A percentile compares a stretch with the other conserved stretches of the same genome.
These are phyloP conservation scores for Mystacornis crossleyi DNA, from an alignment of 2,113 vertebrate species.

Conservation along the genomic window DNA sequence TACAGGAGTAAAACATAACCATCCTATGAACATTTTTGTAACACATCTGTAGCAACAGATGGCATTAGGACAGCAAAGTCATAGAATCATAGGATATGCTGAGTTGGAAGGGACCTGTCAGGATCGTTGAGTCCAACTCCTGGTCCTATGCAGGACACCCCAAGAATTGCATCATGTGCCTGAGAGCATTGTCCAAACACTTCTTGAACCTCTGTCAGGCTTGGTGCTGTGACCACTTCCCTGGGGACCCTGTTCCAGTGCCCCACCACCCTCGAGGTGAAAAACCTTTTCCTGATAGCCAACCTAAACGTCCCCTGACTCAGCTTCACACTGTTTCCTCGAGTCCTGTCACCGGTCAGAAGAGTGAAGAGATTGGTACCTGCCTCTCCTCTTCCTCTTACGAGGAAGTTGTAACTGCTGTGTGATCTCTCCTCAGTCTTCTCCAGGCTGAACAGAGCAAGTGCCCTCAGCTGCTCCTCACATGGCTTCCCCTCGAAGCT, in stretches of 20 bases:
- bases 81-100: background rate
- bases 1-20: background rate
- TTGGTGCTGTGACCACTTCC: background rate
- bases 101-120: background rate
- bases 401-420: background rate
- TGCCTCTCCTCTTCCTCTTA: background rate
- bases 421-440: background rate
- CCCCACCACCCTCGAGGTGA: too few species aligned
- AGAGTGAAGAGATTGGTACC: background rate
- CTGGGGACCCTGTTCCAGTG: background rate
- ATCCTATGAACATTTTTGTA: background rate
- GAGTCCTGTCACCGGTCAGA: background rate
- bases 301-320: background rate
- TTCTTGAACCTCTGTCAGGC: background rate
- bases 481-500: background rate
- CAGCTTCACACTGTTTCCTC: background rate
- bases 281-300: background rate
- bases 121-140: background rate
- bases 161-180: background rate
- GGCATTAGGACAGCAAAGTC: background rate
- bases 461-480: background rate
- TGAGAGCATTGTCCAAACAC: background rate
- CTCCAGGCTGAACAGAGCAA: background rate
- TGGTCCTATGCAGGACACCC: background rate
- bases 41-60: background rate